Percentiles rank a stretch among this genome's conserved stretches.
These are phyloP conservation scores for Chaitophorus viminalis DNA, from an alignment of 2,888 invertebrate species.

Conservation along the genomic window DNA sequence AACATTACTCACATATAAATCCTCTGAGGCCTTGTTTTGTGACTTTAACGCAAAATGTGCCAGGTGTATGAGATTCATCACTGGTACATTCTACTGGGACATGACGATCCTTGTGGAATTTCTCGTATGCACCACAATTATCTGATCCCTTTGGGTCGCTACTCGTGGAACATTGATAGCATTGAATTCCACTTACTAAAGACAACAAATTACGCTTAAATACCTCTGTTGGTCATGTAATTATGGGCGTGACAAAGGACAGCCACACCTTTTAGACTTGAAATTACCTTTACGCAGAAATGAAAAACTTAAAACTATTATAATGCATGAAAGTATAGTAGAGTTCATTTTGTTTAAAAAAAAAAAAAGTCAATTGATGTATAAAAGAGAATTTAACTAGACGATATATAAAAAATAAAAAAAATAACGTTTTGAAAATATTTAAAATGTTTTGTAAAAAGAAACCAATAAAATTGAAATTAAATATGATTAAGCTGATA, in stretches of 20 bases:
- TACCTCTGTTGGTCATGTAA: background rate
- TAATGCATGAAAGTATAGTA: slow-evolving; percentile 10
- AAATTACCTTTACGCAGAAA: slow-evolving; percentile 53
- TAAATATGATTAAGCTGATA: background rate
- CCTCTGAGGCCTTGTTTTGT: slow-evolving; percentile 93
- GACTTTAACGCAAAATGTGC: slow-evolving; percentile 95
- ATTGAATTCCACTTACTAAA: slow-evolving; percentile 69
- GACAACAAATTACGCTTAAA: background rate
- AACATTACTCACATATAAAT: slow-evolving; percentile 85
- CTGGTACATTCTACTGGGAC: slow-evolving; percentile 93
- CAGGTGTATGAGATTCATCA: slow-evolving; percentile 93
- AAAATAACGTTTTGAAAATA: background rate
- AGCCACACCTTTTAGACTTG: slow-evolving; percentile 53
- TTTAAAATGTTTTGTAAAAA: background rate
- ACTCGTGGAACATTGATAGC: slow-evolving; percentile 92
- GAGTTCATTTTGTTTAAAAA: slow-evolving; percentile 16
- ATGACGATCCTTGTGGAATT: slow-evolving; percentile 85
- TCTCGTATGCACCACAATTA: slow-evolving; percentile 88
- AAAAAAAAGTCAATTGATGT: background rate
- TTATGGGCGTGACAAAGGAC: slow-evolving; percentile 34
- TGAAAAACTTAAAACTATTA: slow-evolving; percentile 48
- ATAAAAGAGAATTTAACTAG: background rate
- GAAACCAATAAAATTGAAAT: background rate
- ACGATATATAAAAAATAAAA: background rate
- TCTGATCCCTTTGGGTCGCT: slow-evolving; percentile 84